Conservation (phyloP, 2,888 invertebrate species). For the Zootermopsis nevadensis region DNA sequence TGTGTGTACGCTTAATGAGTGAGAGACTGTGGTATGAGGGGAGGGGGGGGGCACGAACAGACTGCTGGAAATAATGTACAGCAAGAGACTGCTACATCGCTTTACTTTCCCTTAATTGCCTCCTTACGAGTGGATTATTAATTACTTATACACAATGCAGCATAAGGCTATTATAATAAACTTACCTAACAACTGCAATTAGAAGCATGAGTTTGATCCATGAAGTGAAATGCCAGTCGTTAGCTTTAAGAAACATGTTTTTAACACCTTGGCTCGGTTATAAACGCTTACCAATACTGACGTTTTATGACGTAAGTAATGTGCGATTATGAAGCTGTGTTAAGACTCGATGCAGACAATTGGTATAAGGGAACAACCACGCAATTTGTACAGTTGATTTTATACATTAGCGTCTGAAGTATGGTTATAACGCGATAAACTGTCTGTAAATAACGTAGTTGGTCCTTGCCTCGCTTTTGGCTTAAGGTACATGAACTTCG, state of each 20-base stretch:
- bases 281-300: neutral
- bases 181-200: constrained; percentile 20
- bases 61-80: constrained; percentile 31
- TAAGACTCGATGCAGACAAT: neutral
- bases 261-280: neutral
- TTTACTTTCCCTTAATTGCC: constrained; percentile 38
- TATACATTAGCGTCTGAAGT: too few species aligned
- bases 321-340: neutral
- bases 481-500: too few species aligned
- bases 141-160: constrained; percentile 16
- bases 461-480: too few species aligned
- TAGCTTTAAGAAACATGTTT: neutral
- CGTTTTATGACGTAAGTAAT: neutral
- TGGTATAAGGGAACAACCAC: too few species aligned
- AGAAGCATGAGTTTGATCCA: constrained; percentile 23
- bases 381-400: too few species aligned
- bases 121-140: constrained; percentile 35
- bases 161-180: neutral
- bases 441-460: too few species aligned
- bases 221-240: constrained; percentile 1
- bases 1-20: constrained; percentile 19
- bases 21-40: neutral
- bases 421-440: too few species aligned
- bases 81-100: constrained; percentile 22
- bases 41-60: neutral